Evolutionary conservation across 2,797 vertebrate species (phyloP).

Genomic region (Chrysocyon brachyurus): DNA sequence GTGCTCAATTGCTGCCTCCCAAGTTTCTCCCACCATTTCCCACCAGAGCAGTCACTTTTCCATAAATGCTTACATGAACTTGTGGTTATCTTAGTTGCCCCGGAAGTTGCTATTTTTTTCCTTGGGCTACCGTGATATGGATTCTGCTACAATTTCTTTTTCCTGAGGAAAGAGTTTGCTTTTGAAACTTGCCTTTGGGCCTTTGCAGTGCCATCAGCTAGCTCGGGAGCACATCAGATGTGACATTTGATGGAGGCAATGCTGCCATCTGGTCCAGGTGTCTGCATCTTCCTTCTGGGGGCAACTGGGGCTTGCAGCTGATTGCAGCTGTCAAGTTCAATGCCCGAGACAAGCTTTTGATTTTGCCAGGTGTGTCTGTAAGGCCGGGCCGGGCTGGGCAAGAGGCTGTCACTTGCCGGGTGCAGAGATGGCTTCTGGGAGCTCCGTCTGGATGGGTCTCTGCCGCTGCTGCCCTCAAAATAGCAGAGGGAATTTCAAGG

Average conservation of each 20-base stretch:
- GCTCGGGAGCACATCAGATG: conserved; percentile 45
- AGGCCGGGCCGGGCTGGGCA: neutral
- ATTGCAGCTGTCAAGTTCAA: conserved; percentile 75
- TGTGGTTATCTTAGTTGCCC: neutral
- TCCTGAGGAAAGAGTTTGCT: conserved; percentile 29
- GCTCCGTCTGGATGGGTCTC: conserved; percentile 46
- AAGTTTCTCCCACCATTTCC: neutral
- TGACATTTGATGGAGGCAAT: conserved; percentile 53
- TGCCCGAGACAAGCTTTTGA: conserved; percentile 57
- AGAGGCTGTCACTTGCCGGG: neutral
- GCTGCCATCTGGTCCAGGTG: conserved; percentile 36
- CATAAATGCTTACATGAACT: neutral
- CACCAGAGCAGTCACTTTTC: neutral
- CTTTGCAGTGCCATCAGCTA: conserved; percentile 19
- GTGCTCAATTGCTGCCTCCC: neutral
- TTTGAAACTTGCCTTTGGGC: conserved; percentile 63
- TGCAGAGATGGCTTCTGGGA: conserved; percentile 60
- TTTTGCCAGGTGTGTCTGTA: conserved; percentile 63
- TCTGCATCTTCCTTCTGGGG: conserved; percentile 49
- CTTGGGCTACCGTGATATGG: neutral
- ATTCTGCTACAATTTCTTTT: neutral
- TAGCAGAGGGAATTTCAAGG: conserved; percentile 62
- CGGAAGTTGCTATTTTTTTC: neutral
- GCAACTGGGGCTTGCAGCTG: conserved; percentile 52
- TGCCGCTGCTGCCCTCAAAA: neutral